Evolutionary conservation across 2,797 vertebrate species (phyloP).

Genomic region (Cryptoprocta ferox): DNA sequence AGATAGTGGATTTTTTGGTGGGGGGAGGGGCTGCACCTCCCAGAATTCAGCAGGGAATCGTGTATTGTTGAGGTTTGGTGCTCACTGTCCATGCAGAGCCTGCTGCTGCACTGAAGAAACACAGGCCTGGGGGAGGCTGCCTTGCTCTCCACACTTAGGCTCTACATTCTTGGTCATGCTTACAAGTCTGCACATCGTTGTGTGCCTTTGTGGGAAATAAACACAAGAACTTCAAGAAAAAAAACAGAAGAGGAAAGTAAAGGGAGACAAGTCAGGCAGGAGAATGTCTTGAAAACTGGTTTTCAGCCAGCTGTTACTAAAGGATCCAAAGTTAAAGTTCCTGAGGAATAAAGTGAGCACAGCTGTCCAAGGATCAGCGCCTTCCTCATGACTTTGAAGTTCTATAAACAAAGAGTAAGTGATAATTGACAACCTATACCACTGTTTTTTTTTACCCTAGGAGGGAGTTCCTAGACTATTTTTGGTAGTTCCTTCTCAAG

Average conservation of each 20-base stretch:
- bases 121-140: too few species aligned
- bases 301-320: not conserved
- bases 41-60: not conserved
- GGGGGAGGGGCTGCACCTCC: too few species aligned
- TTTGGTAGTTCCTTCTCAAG: not conserved
- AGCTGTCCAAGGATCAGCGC: not conserved
- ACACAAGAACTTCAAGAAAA: not conserved
- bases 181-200: not conserved
- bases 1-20: not conserved
- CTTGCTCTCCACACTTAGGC: not conserved
- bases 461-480: not conserved
- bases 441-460: not conserved
- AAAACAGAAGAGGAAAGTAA: not conserved
- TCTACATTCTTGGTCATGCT: not conserved
- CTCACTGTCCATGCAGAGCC: not conserved
- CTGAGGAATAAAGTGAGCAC: accelerated
- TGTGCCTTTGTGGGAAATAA: not conserved
- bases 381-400: not conserved
- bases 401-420: not conserved
- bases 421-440: not conserved
- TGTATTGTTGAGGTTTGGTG: accelerated
- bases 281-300: too few species aligned
- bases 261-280: not conserved
- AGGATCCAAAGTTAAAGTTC: not conserved
- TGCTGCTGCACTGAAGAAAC: not conserved